Evolutionary conservation across 2,113 vertebrate species (phyloP).

Genomic region (Toxotes chatareus): DNA sequence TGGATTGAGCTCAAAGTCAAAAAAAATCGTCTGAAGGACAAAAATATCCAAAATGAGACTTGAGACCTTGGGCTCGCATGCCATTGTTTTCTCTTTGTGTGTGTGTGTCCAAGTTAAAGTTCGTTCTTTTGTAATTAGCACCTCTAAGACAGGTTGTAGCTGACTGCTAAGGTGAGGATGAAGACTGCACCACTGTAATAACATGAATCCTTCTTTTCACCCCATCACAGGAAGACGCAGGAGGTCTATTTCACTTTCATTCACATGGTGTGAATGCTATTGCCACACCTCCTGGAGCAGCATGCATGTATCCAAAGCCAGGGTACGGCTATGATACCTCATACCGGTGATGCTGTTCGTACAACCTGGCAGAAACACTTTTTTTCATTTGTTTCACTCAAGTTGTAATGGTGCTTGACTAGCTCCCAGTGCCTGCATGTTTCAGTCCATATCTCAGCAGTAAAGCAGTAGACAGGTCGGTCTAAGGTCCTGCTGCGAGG

Average conservation of each 20-base stretch:
- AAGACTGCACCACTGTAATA: constrained; percentile 82
- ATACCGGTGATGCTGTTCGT: constrained; percentile 42
- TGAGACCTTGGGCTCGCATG: constrained; percentile 77
- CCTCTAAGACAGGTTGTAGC: constrained; percentile 85
- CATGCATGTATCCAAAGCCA: constrained; percentile 45
- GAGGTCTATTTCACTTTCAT: constrained; percentile 84
- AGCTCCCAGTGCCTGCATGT: constrained; percentile 34
- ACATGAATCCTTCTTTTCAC: constrained; percentile 82
- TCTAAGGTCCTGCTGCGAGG: constrained; percentile 63
- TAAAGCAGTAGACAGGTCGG: constrained; percentile 57
- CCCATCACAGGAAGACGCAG: constrained; percentile 82
- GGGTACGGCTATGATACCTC: constrained; percentile 27
- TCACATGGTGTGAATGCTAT: constrained; percentile 85
- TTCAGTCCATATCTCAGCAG: constrained; percentile 67
- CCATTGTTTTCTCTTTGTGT: constrained; percentile 72
- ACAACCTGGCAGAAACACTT: constrained; percentile 37
- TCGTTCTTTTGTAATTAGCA: constrained; percentile 86
- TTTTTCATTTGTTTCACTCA: constrained; percentile 63
- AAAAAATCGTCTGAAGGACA: constrained; percentile 16
- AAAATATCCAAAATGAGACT: constrained; percentile 18
- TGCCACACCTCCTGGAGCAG: constrained; percentile 85
- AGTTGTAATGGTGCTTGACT: constrained; percentile 61
- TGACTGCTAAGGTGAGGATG: constrained; percentile 83
- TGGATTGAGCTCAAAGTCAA: constrained; percentile 11
- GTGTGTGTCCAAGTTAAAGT: constrained; percentile 71